Percentiles rank a stretch among this genome's conserved stretches.
Evolutionary conservation across 2,113 vertebrate species (phyloP).

Genomic region (Guaruba guarouba): DNA sequence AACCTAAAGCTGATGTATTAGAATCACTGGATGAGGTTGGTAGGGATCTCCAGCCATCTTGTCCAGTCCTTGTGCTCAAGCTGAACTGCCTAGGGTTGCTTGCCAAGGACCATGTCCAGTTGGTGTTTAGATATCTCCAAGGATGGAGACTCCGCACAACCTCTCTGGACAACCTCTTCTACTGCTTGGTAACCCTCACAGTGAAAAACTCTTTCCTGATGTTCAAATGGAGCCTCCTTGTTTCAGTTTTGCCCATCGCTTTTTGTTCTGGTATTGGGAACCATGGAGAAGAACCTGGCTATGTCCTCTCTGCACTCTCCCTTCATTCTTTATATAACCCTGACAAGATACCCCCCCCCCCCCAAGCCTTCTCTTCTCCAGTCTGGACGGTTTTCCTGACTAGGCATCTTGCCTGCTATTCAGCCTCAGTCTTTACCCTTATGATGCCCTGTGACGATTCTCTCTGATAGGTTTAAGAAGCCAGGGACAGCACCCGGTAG

Average conservation of each 20-base stretch:
- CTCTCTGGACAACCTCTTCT: background rate
- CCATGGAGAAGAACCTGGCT: background rate
- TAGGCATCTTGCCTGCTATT: background rate
- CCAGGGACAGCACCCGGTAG: background rate
- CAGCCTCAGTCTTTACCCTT: background rate
- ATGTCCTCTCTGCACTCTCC: background rate
- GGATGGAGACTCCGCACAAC: background rate
- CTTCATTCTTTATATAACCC: background rate
- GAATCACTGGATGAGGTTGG: background rate
- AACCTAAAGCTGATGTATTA: background rate
- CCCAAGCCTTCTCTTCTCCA: background rate
- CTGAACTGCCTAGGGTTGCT: too few species aligned
- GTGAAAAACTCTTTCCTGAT: background rate
- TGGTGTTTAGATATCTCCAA: background rate
- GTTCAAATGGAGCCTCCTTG: background rate
- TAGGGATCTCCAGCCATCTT: background rate
- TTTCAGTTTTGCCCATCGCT: background rate
- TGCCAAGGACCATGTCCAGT: background rate
- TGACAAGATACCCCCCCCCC: fast-evolving
- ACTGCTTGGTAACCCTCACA: background rate
- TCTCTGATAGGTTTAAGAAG: too few species aligned
- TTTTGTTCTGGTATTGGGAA: background rate
- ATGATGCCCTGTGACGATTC: background rate
- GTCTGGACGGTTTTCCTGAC: background rate
- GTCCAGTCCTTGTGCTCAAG: background rate